A percentile compares a stretch with the other conserved stretches of the same genome.
Evolutionary conservation across 2,888 invertebrate genomes (phyloP).

Genomic region (Folsomia manolachei): DNA sequence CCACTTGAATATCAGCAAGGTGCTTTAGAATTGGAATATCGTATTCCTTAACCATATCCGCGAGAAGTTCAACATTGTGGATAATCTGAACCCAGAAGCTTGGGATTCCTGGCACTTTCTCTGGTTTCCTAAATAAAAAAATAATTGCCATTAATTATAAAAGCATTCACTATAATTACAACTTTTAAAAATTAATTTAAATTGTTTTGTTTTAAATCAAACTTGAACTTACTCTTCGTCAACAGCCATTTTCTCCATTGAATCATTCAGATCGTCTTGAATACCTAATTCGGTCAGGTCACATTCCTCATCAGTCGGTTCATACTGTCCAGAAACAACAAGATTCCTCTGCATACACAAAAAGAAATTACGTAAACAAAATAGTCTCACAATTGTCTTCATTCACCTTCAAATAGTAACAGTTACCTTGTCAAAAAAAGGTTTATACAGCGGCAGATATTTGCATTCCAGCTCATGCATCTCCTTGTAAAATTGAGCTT

Average conservation of each 20-base stretch:
- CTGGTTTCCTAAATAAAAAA: constrained; percentile 33
- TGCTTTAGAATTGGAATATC: constrained; percentile 88
- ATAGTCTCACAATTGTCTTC: neutral
- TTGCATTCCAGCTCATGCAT: constrained; percentile 90
- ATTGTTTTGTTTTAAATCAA: neutral
- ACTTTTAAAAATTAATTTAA: neutral
- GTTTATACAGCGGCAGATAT: constrained; percentile 75
- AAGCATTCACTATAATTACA: no score
- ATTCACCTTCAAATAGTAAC: no score
- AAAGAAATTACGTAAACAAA: neutral
- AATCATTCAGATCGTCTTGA: constrained; percentile 61
- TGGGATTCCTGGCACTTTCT: constrained; percentile 67
- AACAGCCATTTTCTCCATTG: constrained; percentile 63
- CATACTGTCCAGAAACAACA: constrained; percentile 63
- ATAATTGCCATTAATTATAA: no score
- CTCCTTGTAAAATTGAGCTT: constrained; percentile 79
- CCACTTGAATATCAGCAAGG: constrained; percentile 76
- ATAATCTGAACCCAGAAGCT: constrained; percentile 96
- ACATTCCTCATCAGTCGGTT: constrained; percentile 86
- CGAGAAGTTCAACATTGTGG: constrained; percentile 79
- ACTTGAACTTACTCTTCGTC: constrained; percentile 48
- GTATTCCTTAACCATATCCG: constrained; percentile 82
- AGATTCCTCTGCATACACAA: constrained; percentile 32
- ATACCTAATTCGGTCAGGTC: constrained; percentile 67
- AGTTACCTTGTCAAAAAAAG: constrained; percentile 74